Evolutionary conservation across 2,113 vertebrate genomes (phyloP), one percentile per base, ranked within the genome.

Genomic region (Pipra filicauda): DNA sequence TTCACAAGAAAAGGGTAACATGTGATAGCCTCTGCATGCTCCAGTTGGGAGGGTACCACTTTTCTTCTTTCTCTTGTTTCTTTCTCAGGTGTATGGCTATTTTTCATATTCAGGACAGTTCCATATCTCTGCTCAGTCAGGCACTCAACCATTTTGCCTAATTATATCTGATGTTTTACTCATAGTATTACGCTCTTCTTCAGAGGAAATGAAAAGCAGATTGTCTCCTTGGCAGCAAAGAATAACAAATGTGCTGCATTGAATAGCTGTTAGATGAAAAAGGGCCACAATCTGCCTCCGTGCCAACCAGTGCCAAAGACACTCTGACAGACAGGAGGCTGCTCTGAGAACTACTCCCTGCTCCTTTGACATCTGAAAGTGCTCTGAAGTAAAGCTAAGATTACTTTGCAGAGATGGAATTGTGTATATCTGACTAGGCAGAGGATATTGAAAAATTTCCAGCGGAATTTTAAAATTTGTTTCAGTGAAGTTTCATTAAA

Each of bases 171-270:
- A 54, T 95, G 90, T 97, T 97, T 98, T 96, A 95, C 94, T 97
- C 96, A 86, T 67, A 95, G 65, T 39, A 94, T 96, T 35, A 75
- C 95, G 95, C 94, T 97, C 95, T 96, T 98, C 97, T 97, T 98
- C 97, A 97, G 95, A 96, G 96, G 87, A 97, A 97, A 97, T 78
- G 73, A 89, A 85, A 97, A 97, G 28, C 98, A 98, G 96, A 97
- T 97, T 96, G 96, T 97, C 85, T 97, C 94, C 96, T 95, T 97
- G 97, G 97, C 96, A 97, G 95, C 86, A 11, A 58, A 71, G 78
- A 95, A 93, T 93, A 98, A 96, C 97, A 97, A 97, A 97, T 71
- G 91, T 76, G 64, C 46, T 94, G 85, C 77, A 55, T 94, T 4
- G 49, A 96, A 96, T 85, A 95, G 85, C 91, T 96, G 73, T 89